Base-by-base conservation (phyloP, 2,113 vertebrate species). In the Nyctereutes procyonoides region DNA sequence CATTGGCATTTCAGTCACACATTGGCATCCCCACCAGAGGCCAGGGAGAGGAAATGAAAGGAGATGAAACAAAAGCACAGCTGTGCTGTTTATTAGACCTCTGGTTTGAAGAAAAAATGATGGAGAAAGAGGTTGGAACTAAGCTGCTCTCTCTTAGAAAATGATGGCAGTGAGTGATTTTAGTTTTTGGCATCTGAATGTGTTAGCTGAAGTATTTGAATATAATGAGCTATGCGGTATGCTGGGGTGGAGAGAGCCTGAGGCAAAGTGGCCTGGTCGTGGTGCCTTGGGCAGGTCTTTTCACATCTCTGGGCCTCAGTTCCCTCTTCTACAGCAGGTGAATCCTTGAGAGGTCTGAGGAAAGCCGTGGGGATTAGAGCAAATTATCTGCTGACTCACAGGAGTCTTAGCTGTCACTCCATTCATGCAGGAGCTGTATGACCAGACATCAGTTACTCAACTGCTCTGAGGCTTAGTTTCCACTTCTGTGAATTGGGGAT, bases 141-240 rank as follows among this genome's bases (percentile, higher is more conserved):
- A 80, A 96, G 56, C 67, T 84, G 89, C 24, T 87, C 94, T 94
- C 91, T 97, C 43, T 95, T 82, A 89, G 87, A 95, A 97, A 88
- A 79, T n/a, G 79, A 48, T 94, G 51, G 85, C 53, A 80, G 67
- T 74, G 65, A 80, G 74, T 83, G 65, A 86, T 91, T 88, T 86
- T 17, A 67, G 48, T 63, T 96, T 95, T 77, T 82, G 83, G 48
- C 69, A 35, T 69, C 55, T 79, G 77, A 85, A 67, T 48, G 24
- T 30, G 83, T 95, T 83, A 86, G 51, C 56, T 90, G 20, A 82
- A 56, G 60, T 56, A 83, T 85, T 89, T 73, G 58, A 88, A 77
- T 82, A 79, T 73, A 74, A 80, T 87, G 71, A 95, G 80, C 84
- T 89, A 4, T 32, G 71, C n/a, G 17, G 6, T 16, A 2, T 7